Base-by-base conservation (phyloP, 2,113 vertebrate genomes). In the Mus pahari region DNA sequence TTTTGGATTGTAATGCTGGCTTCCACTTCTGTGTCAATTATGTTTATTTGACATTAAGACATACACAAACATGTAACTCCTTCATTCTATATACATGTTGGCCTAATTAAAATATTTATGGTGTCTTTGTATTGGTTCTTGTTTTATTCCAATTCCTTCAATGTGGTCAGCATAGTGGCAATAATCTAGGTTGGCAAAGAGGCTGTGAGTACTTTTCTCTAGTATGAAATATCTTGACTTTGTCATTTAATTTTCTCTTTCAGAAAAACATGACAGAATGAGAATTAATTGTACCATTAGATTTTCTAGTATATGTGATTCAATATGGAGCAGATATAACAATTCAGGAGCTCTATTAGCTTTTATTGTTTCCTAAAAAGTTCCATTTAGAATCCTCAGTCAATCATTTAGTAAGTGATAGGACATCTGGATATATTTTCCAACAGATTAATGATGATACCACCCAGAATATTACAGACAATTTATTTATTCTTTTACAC, bases 361-460 rank as follows among this genome's bases (percentile, higher is more conserved):
- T 93, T 24, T 88, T 91, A 82, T 58, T 36, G 7, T 75, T 94
- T 94, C 70, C 19, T 48, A 82, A 86, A 86, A 4, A 48, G 7
- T 71, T 90, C 3, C 8, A 42, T 90, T 97, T 83, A 79, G 39
- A 71, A n/a, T 90, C 60, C 42, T 92, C 93, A 88, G n/a, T 86
- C 86, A 93, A 20, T 71, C n/a, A 81, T 91, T 95, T 87, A 74
- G 74, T 92, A 91, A 93, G 64, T 84, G 16, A 92, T 58, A 90
- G 39, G 24, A 33, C 20, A 89, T 53, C 79, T 94, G 64, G 70
- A 24, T 96, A 4, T 82, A 36, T 11, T 93, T 97, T 94, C 93
- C 77, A 86, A 95, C 58, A 28, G 13, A 73, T 12, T 94, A 66
- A 86, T 91, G 83, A 92, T 77, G 42, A 81, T 39, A 60, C 64